Conservation (phyloP, 2,113 vertebrate genomes). For the Eptesicus fuscus region DNA sequence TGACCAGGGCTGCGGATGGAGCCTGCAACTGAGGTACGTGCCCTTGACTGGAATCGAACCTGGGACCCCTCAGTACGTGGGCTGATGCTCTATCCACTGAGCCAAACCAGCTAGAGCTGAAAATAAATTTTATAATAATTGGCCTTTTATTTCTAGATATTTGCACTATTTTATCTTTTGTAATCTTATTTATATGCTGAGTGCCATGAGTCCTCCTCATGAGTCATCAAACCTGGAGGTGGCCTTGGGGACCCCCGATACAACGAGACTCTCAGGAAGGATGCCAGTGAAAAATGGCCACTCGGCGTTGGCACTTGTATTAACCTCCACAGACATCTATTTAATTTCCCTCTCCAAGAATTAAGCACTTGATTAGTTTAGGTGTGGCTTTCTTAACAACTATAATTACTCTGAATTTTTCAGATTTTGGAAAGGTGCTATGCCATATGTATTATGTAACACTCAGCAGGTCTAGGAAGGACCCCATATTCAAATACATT, state of each 20-base stretch:
- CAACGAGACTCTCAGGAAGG: neutral
- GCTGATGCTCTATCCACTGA: too few relatives aligned
- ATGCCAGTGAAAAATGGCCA: neutral
- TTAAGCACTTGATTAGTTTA: neutral
- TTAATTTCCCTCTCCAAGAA: neutral
- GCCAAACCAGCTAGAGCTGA: too few relatives aligned
- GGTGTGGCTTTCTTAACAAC: neutral
- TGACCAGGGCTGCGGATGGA: too few relatives aligned
- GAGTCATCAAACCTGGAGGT: neutral
- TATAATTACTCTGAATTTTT: neutral
- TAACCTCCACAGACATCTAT: neutral
- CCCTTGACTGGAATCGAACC: too few relatives aligned
- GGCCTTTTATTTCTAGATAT: neutral
- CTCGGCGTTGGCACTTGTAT: neutral
- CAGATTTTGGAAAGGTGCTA: neutral
- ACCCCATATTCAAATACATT: neutral
- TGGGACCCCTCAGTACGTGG: too few relatives aligned
- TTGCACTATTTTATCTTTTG: neutral
- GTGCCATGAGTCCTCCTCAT: neutral
- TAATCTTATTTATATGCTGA: neutral
- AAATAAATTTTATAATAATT: neutral
- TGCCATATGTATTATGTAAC: neutral
- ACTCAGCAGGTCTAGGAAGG: neutral
- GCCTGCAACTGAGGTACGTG: too few relatives aligned
- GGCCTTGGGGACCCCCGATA: neutral